Conservation (phyloP, 2,888 invertebrate genomes). For the Ellobium chinense region DNA sequence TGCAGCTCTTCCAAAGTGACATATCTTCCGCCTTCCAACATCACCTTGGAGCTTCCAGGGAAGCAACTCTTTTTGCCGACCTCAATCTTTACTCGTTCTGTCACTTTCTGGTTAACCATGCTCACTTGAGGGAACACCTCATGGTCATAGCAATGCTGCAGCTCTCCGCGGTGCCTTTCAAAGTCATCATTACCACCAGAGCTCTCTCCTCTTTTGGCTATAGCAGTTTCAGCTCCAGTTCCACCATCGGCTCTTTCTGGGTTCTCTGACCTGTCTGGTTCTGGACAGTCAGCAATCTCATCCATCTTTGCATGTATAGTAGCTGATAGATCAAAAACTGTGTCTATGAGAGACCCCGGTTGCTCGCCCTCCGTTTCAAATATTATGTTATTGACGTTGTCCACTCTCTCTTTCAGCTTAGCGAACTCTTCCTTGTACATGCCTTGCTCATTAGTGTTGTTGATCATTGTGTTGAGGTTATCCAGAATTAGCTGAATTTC, state of each 20-base stretch:
- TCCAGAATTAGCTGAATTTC: conserved; percentile 42
- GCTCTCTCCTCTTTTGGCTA: too few species aligned
- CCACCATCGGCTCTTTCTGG: neutral
- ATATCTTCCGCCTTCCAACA: conserved; percentile 7
- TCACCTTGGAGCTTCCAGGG: conserved; percentile 26
- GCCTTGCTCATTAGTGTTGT: neutral
- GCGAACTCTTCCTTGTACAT: conserved; percentile 21
- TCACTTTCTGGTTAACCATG: conserved; percentile 20
- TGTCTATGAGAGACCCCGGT: conserved; percentile 30
- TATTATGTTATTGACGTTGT: conserved; percentile 31
- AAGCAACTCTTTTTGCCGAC: conserved; percentile 24
- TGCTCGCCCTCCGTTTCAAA: conserved; percentile 26
- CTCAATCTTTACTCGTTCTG: conserved; percentile 27
- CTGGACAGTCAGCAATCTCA: conserved; percentile 35
- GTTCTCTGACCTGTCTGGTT: conserved; percentile 13
- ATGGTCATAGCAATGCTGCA: conserved; percentile 17
- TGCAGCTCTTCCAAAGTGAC: conserved; percentile 15
- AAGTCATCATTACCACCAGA: neutral
- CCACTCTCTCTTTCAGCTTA: conserved; percentile 25
- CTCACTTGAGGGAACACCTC: conserved; percentile 2
- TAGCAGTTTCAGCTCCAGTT: neutral
- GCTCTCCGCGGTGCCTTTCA: neutral
- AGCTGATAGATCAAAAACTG: conserved; percentile 31
- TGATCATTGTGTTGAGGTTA: conserved; percentile 19
- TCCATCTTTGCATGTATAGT: conserved; percentile 40